Evolutionary conservation across 2,888 invertebrate genomes (phyloP), one percentile per base, ranked within the genome.

Genomic region (Sphaeridia pumilis): DNA sequence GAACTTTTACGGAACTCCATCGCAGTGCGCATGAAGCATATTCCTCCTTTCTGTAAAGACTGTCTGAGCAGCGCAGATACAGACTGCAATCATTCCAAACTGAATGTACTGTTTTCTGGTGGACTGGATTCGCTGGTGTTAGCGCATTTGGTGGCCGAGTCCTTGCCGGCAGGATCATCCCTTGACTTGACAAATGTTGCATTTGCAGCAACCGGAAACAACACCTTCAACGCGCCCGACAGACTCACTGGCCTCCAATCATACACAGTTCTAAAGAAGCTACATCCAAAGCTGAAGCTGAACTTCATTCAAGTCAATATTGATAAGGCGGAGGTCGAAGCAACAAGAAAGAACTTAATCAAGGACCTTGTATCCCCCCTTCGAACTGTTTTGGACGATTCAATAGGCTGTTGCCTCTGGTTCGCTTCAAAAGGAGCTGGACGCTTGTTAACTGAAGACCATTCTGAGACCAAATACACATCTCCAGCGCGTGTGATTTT

Each of bases 121-220:
- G 95, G 95, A 2, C 75, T 98, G 35, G 98, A 98, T 72, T 95
- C 94, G 55, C 82, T 92, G n/a, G 79, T 95, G 63, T 71, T 98
- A 60, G 86, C 95, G 26, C 74, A 82, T 44, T 68, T 94, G 44
- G 82, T 85, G 5, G 77, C 89, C 68, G 78, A 79, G 73, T 83
- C 76, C 71, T 71, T 84, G 12, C 31, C 45, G 20, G 72, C 78
- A 1, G 66, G 66, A 54, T 67, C 74, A 47, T 82, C 84, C 67
- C 88, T 97, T 65, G 94, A 95, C 70, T 77, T 97, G 21, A 75
- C 94, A 28, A 97, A 95, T 76, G 90, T 95, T n/a, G 87, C 94
- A 20, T 95, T 95, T 73, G 49, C 58, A 26, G 54, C 49, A 21
- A 26, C 42, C 36, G 28, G 45, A 22, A 28, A 41, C 3, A 27